Percentiles rank a stretch among this genome's conserved stretches.
Evolutionary conservation across 1,140 invertebrate species (phyloP).

Genomic region (Phortica variegata): DNA sequence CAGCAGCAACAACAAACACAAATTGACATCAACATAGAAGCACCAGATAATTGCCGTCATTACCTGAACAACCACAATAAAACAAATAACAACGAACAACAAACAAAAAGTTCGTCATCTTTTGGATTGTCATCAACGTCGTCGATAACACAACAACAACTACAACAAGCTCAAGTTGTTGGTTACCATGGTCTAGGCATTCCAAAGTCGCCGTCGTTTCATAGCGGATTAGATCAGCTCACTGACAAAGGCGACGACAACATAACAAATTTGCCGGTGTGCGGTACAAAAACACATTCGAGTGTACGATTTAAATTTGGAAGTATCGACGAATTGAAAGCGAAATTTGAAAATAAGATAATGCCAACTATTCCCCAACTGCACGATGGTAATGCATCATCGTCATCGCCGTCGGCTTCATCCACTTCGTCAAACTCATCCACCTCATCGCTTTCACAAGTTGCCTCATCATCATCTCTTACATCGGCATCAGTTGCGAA

Average conservation of each 20-base stretch:
- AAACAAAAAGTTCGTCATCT: not conserved
- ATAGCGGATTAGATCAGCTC: constrained; percentile 76
- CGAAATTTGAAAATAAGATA: constrained; percentile 44
- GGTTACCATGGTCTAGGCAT: constrained; percentile 60
- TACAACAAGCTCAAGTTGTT: constrained; percentile 2
- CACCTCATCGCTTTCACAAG: constrained; percentile 39
- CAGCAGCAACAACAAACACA: constrained; percentile 20
- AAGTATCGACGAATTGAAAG: constrained; percentile 50
- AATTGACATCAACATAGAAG: constrained; percentile 6
- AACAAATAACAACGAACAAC: no score
- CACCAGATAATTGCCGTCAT: no score
- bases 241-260: constrained; percentile 58
- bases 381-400: constrained; percentile 7
- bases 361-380: constrained; percentile 39
- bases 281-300: constrained; percentile 3
- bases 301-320: constrained; percentile 35
- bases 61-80: no score
- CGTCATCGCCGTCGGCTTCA: constrained; percentile 45
- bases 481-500: constrained; percentile 28
- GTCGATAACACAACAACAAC: constrained; percentile 8
- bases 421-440: constrained; percentile 46
- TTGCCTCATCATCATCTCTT: constrained; percentile 28
- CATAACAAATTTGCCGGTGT: constrained; percentile 2
- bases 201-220: constrained; percentile 81
- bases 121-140: not conserved